Base-by-base conservation (phyloP, 2,797 vertebrate species). In the Picus viridis region DNA sequence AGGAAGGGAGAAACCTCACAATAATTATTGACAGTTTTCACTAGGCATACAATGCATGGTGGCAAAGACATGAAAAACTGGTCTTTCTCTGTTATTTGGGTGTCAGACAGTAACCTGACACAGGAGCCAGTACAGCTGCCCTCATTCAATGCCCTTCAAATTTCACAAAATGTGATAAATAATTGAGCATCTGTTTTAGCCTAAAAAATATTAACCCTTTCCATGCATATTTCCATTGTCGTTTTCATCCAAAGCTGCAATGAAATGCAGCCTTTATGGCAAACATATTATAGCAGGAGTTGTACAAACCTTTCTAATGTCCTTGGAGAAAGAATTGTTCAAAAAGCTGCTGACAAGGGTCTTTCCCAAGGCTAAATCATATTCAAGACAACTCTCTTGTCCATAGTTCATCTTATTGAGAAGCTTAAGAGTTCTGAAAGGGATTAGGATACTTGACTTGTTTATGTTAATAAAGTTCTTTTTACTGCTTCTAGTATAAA, bases 391-490 rank as follows among this genome's bases (percentile, higher is more conserved):
- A 92, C 64, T 87, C 69, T 83, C 56, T 85, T 90, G 63, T 94
- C n/a, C 51, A 34, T 16, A 78, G 53, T 93, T 96, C 76, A 62
- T 87, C 61, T 79, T 91, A 61, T 17, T 54, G 47, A 34, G 70
- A 83, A 93, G 30, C 57, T 72, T 83, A 90, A 70, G 92, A 94
- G 86, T 94, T 83, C 84, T 94, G 89, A 96, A 94, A 84, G 39
- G 72, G 82, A 94, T 96, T 97, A 94, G 64, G 84, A 89, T 89
- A 88, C 94, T 95, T 92, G 85, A 89, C 68, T 95, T 95, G 77
- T 96, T 96, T 96, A 97, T 94, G 85, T 88, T 95, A 95, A 95
- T 96, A 83, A 96, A 96, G 86, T 95, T 95, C 78, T 95, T 94
- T 94, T 94, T 90, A 95, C 89, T 88, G 67, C 75, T 84, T 94